Evolutionary conservation across 2,888 invertebrate species (phyloP), one percentile per base, ranked within the genome.

Genomic region (Mythimna loreyi): DNA sequence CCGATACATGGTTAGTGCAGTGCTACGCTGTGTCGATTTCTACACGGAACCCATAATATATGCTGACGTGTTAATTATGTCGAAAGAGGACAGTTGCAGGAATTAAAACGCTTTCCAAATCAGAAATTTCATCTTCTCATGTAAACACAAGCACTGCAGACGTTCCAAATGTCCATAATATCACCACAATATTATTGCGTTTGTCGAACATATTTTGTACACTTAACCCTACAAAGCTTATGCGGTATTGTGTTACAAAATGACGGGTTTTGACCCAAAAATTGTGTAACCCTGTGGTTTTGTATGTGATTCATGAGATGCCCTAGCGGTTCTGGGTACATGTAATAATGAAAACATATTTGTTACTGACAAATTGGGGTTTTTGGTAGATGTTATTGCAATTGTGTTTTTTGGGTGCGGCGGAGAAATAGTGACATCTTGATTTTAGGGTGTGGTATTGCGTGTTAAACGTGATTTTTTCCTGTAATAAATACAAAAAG

Each of bases 221-320:
- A 67, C 62, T 78, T 81, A 82, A 82, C 84, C 78, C 76, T 77
- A 57, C 74, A 75, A 63, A 43, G 63, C 66, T 33, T 11, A 59
- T 82, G 84, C 67, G 83, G 76, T 76, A 80, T 80, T 81, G 80
- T 79, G 77, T 82, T 82, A 59, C 78, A 69, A 84, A 81, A 82
- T 81, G 72, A 72, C 79, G 61, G 60, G 75, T 84, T 84, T 79
- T 79, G 74, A 82, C 81, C 78, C 75, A 68, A 82, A 81, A 82
- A 72, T 82, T 75, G 72, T 75, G 75, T 71, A 81, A 84, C 63
- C 50, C 49, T 84, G 83, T 58, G 79, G 77, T 78, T 79, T 79
- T 74, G 71, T 69, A 77, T 74, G 68, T 81, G 78, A 83, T 81
- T 82, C 81, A 82, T 63, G 33, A 64, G 68, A 69, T 69, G 68